phyloP scores from a whole-genome alignment of 2,797 vertebrate genomes.

The Siniperca obscura region DNA sequence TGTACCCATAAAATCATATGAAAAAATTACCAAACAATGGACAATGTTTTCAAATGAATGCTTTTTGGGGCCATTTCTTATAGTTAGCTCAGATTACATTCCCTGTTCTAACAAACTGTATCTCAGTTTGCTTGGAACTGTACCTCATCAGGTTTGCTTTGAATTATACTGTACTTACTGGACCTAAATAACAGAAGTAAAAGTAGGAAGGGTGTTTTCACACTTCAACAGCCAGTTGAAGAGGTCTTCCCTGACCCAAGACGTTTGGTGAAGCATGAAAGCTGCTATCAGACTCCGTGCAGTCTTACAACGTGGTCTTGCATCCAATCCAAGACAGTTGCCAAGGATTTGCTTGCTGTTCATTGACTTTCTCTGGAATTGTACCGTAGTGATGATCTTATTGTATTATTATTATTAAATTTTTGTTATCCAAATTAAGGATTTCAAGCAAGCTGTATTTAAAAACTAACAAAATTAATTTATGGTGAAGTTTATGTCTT shows the following conservation, averaged over 20 bases:
- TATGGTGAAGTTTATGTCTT: neutral
- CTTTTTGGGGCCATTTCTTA: conserved; percentile 11
- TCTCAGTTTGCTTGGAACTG: neutral
- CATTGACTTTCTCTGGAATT: neutral
- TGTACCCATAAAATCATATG: conserved; percentile 37
- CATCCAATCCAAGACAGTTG: neutral
- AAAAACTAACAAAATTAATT: neutral
- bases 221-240: neutral
- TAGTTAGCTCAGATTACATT: conserved; percentile 20
- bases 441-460: neutral
- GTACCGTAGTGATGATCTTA: neutral
- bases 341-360: neutral
- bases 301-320: neutral
- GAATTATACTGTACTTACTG: neutral
- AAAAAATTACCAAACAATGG: conserved; percentile 29
- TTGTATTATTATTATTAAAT: neutral
- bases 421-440: neutral
- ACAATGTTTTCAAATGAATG: conserved; percentile 22
- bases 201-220: neutral
- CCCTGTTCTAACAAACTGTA: neutral
- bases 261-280: neutral
- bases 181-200: neutral
- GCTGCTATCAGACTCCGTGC: neutral
- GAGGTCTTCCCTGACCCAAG: neutral
- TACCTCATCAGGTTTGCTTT: neutral